Percentiles rank a stretch among this genome's conserved stretches.
Evolutionary conservation across 2,797 vertebrate genomes (phyloP).

Genomic region (Poeciliopsis turneri): DNA sequence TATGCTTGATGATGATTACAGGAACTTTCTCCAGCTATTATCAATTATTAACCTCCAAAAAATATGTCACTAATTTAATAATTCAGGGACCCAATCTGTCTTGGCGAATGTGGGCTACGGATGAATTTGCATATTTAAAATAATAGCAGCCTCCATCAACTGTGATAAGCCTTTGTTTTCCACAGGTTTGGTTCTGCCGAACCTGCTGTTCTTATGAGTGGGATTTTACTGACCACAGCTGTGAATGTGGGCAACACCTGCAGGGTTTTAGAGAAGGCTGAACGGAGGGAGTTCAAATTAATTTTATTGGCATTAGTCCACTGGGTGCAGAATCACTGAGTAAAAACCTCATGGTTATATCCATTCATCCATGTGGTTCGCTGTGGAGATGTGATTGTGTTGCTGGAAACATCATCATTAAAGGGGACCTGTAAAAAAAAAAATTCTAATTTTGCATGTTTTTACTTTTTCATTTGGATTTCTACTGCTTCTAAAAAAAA

Average conservation of each 20-base stretch:
- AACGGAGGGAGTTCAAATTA: not conserved
- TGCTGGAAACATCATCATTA: not conserved
- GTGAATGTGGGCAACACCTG: slow-evolving; percentile 9
- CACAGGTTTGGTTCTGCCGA: slow-evolving; percentile 33
- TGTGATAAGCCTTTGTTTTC: slow-evolving; percentile 30
- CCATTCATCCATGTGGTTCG: slow-evolving; percentile 39
- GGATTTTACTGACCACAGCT: slow-evolving; percentile 5
- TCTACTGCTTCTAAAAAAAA: no score
- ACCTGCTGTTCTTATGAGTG: not conserved
- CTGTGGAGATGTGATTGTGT: not conserved
- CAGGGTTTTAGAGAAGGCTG: not conserved
- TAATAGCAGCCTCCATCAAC: slow-evolving; percentile 23
- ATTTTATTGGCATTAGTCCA: not conserved
- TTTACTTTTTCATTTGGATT: no score
- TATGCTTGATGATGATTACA: slow-evolving; percentile 7
- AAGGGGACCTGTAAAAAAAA: no score
- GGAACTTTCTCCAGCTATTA: slow-evolving; percentile 33
- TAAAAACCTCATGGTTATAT: slow-evolving; percentile 23
- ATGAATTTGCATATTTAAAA: slow-evolving; percentile 45
- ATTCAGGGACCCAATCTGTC: slow-evolving; percentile 68
- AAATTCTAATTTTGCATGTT: no score
- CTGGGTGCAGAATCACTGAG: slow-evolving; percentile 3
- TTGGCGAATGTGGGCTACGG: slow-evolving; percentile 39
- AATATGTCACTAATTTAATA: slow-evolving; percentile 64
- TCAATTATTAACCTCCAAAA: slow-evolving; percentile 65